These are phyloP conservation scores for Heterodera filipjevi DNA, from an alignment of 2,888 invertebrate species.

Conservation along the genomic window DNA sequence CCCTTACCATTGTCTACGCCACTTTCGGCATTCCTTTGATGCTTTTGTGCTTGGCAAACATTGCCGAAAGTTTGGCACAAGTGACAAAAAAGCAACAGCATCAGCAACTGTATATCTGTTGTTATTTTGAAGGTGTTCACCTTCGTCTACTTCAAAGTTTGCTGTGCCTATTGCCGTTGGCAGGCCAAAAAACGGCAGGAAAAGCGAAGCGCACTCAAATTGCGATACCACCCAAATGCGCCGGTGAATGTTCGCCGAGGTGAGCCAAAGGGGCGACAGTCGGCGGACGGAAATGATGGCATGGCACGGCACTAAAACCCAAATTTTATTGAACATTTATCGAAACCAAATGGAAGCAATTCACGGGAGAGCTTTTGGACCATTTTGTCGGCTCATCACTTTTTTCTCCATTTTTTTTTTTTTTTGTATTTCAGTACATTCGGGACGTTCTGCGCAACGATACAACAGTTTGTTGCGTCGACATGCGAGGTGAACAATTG, in stretches of 20 bases:
- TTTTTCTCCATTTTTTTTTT: too few relatives aligned
- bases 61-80: constrained; percentile 70
- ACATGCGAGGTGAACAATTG: constrained; percentile 57
- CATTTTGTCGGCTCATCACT: too few relatives aligned
- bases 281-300: too few relatives aligned
- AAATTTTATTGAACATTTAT: too few relatives aligned
- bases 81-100: too few relatives aligned
- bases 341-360: too few relatives aligned
- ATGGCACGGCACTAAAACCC: too few relatives aligned
- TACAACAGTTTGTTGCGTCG: constrained; percentile 55
- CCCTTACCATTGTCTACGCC: constrained; percentile 88
- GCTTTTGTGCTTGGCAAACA: constrained; percentile 69
- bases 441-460: constrained; percentile 55
- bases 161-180: constrained; percentile 66
- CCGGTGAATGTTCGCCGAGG: constrained; percentile 62
- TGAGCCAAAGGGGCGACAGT: constrained; percentile 31
- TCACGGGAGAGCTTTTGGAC: too few relatives aligned
- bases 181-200: constrained; percentile 59
- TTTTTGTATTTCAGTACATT: constrained; percentile 62
- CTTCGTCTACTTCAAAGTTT: constrained; percentile 67
- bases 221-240: constrained; percentile 64
- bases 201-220: constrained; percentile 60
- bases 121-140: constrained; percentile 65
- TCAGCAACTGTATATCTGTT: not conserved
- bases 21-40: constrained; percentile 74